These are phyloP conservation scores for Pollenia labialis DNA, from an alignment of 2,888 invertebrate species.

Conservation along the genomic window DNA sequence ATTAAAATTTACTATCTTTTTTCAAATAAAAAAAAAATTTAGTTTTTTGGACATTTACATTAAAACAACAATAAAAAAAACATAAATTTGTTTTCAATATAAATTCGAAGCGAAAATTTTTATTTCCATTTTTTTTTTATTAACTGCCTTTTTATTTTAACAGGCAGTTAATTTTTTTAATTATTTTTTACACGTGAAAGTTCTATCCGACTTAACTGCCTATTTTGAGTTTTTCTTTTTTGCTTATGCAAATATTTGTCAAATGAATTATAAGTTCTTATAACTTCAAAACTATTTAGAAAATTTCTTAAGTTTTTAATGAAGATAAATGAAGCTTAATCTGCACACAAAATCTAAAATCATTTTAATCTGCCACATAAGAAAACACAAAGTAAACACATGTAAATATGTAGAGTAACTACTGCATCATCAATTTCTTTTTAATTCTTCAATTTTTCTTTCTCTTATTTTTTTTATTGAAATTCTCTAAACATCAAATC, in stretches of 20 bases:
- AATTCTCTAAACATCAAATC: conserved; percentile 26
- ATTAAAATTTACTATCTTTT: too few species aligned
- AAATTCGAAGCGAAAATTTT: too few species aligned
- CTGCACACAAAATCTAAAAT: conserved; percentile 22
- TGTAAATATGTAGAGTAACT: background rate
- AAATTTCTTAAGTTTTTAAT: conserved; percentile 24
- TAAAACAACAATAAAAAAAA: too few species aligned
- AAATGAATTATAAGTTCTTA: conserved; percentile 1
- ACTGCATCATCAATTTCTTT: conserved; percentile 3
- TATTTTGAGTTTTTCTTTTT: background rate
- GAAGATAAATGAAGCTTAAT: conserved; percentile 32
- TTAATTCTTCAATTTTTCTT: background rate
- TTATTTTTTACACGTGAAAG: too few species aligned
- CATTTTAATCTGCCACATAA: conserved; percentile 48
- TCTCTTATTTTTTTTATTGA: background rate
- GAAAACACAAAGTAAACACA: background rate
- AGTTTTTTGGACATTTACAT: too few species aligned
- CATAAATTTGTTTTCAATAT: too few species aligned
- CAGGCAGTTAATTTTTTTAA: too few species aligned
- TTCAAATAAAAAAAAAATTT: too few species aligned
- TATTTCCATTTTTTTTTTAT: too few species aligned
- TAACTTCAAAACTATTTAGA: conserved; percentile 14
- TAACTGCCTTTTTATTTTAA: too few species aligned
- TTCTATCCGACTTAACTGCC: background rate
- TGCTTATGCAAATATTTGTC: background rate